Base-by-base conservation (phyloP, 2,888 invertebrate genomes). In the Troglohyphantes excavatus region DNA sequence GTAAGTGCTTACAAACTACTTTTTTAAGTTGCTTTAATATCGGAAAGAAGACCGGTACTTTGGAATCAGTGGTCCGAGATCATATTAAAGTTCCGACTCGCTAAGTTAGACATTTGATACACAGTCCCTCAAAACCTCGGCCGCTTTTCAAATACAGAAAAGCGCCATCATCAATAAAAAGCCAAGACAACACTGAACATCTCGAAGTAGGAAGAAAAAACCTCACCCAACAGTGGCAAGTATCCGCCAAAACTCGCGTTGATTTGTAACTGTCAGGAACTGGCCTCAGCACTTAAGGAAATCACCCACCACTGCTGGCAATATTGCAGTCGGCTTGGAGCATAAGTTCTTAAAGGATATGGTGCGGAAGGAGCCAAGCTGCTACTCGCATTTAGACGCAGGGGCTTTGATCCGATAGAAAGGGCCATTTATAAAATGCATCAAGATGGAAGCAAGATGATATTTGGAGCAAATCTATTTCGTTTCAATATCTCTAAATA, bases 271-370 rank as follows among this genome's bases (percentile, higher is more conserved):
- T 84, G 84, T 75, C 84, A 75, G 29, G n/a, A 84, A 17, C 70
- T 67, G 39, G 84, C 84, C 75, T 84, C 84, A 84, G 84, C 75
- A 84, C 73, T 72, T 73, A 84, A 67, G 72, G 27, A 53, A 11
- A 81, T 81, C 79, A 63, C 67, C 27, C 53, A 53, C 29, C 53
- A 11, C 68, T 13, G 21, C 27, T 26, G 46, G 39, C 23, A 23
- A 83, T 61, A 83, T 73, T 83, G 83, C 46, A 68, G 76, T 53
- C 63, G 79, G 33, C 46, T 73, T 83, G 70, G 79, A 72, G 72
- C 72, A 79, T 70, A 79, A 53, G 78, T 72, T 79, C 72, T 27
- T 70, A 79, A 79, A 70, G 65, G 79, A 43, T 79, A 46, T 27
- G 63, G 19, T 53, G 68, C 26, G 27, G 59, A 59, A 26, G 70